Evolutionary conservation across 2,113 vertebrate genomes (phyloP).

Genomic region (Myotis davidii): DNA sequence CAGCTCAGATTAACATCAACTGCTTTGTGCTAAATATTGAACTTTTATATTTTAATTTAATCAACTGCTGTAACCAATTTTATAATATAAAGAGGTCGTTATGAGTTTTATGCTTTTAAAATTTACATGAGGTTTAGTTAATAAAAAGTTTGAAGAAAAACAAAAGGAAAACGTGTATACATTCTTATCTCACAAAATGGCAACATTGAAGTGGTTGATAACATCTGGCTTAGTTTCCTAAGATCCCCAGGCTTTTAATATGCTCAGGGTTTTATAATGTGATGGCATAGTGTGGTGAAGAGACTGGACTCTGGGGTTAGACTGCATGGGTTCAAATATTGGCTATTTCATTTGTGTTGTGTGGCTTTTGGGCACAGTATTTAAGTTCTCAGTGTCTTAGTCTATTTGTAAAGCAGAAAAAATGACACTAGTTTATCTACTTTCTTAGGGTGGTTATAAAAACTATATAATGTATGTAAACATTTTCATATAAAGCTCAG

Average conservation of each 20-base stretch:
- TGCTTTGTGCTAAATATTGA: constrained; percentile 43
- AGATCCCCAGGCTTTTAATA: neutral
- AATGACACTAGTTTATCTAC: neutral
- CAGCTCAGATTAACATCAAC: constrained; percentile 45
- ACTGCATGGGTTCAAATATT: neutral
- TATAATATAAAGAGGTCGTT: neutral
- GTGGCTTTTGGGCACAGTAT: neutral
- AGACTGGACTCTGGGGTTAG: neutral
- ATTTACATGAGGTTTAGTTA: neutral
- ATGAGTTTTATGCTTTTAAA: constrained; percentile 23
- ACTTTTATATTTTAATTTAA: constrained; percentile 17
- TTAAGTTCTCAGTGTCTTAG: neutral
- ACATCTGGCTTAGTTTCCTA: neutral
- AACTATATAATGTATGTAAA: neutral
- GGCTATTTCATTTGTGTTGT: neutral
- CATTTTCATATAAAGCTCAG: neutral
- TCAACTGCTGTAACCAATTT: neutral
- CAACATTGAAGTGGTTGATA: neutral
- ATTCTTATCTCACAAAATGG: neutral
- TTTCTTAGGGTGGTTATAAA: neutral
- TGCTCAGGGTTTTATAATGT: neutral
- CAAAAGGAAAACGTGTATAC: neutral
- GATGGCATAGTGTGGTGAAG: neutral
- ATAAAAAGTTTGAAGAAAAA: constrained; percentile 11
- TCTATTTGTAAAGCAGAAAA: neutral